phyloP scores from a whole-genome alignment of 2,888 invertebrate species.

The Drosophila limbata region DNA sequence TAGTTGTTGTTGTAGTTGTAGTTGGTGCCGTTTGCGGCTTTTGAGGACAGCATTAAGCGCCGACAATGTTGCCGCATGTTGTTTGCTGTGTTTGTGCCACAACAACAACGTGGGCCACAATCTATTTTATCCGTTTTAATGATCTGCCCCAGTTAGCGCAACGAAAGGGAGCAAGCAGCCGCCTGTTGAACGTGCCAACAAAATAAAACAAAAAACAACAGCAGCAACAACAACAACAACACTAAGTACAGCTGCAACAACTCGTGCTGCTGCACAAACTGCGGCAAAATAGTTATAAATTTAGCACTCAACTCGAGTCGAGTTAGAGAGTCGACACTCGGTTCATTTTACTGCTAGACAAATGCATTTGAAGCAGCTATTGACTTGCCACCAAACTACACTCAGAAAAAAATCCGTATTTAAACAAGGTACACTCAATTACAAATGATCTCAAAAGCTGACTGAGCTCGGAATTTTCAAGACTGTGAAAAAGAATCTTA shows the following conservation, averaged over 20 bases:
- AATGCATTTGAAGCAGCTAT: constrained; percentile 75
- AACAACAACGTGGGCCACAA: constrained; percentile 69
- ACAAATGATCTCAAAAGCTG: background rate
- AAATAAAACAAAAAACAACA: constrained; percentile 19
- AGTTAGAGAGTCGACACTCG: constrained; percentile 33
- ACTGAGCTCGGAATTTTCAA: background rate
- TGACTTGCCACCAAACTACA: constrained; percentile 41
- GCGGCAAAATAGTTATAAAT: constrained; percentile 67
- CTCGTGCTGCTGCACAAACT: constrained; percentile 39
- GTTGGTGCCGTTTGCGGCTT: constrained; percentile 69
- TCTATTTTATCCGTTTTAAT: constrained; percentile 79
- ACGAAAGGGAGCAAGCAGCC: constrained; percentile 71
- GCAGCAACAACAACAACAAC: constrained; percentile 22
- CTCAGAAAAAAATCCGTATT: background rate
- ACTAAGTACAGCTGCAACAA: constrained; percentile 44
- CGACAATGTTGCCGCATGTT: constrained; percentile 61
- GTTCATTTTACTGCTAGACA: constrained; percentile 67
- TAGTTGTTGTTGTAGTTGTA: constrained; percentile 34
- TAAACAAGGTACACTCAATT: background rate
- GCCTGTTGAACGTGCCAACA: constrained; percentile 65
- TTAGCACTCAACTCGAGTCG: constrained; percentile 67
- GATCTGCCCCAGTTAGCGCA: constrained; percentile 81
- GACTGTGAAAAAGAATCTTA: too few relatives aligned
- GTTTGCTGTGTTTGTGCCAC: constrained; percentile 14
- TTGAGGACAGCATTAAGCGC: constrained; percentile 77